phyloP scores from a whole-genome alignment of 2,888 invertebrate genomes.

The Tipula helvola region DNA sequence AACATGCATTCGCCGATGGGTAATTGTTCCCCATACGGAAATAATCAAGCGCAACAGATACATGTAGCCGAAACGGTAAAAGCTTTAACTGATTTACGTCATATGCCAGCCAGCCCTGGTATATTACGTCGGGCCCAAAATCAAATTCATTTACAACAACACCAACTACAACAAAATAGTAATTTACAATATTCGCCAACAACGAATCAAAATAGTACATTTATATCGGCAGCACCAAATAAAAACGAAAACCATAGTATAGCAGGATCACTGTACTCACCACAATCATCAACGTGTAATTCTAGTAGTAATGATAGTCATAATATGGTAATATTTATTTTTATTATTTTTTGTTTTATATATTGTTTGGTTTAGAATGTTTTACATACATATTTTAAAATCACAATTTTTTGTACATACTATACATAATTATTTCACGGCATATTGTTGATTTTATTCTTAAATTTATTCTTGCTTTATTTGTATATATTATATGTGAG shows the following conservation, averaged over 20 bases:
- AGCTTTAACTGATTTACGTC: conserved; percentile 70
- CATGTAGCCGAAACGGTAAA: conserved; percentile 77
- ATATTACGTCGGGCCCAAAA: conserved; percentile 44
- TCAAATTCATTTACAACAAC: conserved; percentile 16
- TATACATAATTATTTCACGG: background rate
- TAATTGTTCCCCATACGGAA: background rate
- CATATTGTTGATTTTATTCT: background rate
- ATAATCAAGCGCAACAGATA: background rate
- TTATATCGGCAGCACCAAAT: background rate
- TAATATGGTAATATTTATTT: conserved; percentile 6
- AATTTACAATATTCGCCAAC: conserved; percentile 11
- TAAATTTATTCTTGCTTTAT: background rate
- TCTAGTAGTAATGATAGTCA: conserved; percentile 11
- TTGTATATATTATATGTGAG: conserved; percentile 12
- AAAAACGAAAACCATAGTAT: background rate
- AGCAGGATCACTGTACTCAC: conserved; percentile 10
- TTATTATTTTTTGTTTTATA: background rate
- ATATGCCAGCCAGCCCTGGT: conserved; percentile 76
- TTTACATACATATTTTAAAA: background rate
- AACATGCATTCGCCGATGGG: conserved; percentile 14
- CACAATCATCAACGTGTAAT: conserved; percentile 21
- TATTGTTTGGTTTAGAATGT: background rate
- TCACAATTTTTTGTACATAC: background rate
- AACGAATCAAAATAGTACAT: background rate
- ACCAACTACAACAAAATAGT: conserved; percentile 17